Evolutionary conservation across 2,113 vertebrate genomes (phyloP).

Genomic region (Charadrius vociferus): DNA sequence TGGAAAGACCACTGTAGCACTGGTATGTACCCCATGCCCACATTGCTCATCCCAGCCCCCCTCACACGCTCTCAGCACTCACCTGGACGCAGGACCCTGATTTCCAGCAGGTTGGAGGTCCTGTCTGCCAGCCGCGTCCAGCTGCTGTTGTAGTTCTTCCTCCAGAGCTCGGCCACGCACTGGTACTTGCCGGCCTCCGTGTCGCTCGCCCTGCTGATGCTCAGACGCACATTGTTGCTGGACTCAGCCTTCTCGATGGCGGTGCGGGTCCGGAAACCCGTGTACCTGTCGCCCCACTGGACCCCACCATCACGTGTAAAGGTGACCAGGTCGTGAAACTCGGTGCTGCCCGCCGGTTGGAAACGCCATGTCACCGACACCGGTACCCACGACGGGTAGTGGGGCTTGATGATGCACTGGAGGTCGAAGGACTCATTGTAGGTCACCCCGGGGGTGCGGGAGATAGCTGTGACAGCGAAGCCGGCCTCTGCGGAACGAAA

Average conservation of each 20-base stretch:
- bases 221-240: constrained; percentile 92
- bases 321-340: constrained; percentile 91
- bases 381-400: constrained; percentile 87
- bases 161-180: constrained; percentile 90
- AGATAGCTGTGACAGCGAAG: constrained; percentile 93
- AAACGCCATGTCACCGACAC: constrained; percentile 94
- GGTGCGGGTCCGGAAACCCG: constrained; percentile 87
- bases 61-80: accelerated
- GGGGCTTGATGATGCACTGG: constrained; percentile 94
- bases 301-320: constrained; percentile 91
- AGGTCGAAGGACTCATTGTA: constrained; percentile 94
- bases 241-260: constrained; percentile 90
- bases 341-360: constrained; percentile 79
- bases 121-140: constrained; percentile 90
- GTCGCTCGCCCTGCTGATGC: constrained; percentile 89
- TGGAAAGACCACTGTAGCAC: neutral
- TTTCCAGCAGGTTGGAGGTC: constrained; percentile 94
- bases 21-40: accelerated
- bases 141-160: constrained; percentile 88
- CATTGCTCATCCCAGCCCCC: accelerated
- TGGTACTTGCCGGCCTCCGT: constrained; percentile 94
- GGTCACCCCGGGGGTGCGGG: constrained; percentile 89
- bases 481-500: constrained; percentile 81
- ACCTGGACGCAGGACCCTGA: constrained; percentile 92
- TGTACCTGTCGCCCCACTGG: constrained; percentile 88